Evolutionary conservation across 1,140 invertebrate species (phyloP).

Genomic region (Dendroctonus valens): DNA sequence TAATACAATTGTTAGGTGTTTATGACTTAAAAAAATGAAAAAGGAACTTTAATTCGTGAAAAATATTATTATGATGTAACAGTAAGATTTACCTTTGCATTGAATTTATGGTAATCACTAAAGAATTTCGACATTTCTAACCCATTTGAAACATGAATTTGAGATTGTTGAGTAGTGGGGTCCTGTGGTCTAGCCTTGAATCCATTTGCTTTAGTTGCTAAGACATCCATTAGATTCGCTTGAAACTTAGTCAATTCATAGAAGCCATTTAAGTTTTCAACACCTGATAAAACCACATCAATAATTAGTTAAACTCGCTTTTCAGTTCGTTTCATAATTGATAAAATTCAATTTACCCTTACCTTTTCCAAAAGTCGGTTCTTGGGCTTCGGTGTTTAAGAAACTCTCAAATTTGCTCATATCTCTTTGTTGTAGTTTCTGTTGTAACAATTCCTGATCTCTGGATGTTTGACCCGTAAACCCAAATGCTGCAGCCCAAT

Average conservation of each 20-base stretch:
- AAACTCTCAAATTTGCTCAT: slow-evolving; percentile 25
- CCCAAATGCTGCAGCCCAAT: slow-evolving; percentile 50
- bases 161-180: slow-evolving; percentile 6
- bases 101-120: slow-evolving; percentile 57
- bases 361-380: slow-evolving; percentile 32
- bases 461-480: slow-evolving; percentile 41
- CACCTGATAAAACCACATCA: slow-evolving; percentile 10
- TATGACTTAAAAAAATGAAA: background rate
- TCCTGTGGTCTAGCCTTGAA: slow-evolving; percentile 20
- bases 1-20: no score
- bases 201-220: slow-evolving; percentile 34
- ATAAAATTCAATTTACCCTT: background rate
- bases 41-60: no score
- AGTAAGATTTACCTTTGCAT: slow-evolving; percentile 26
- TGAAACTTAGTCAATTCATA: slow-evolving; percentile 37
- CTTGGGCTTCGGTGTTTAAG: slow-evolving; percentile 18
- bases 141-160: slow-evolving; percentile 37
- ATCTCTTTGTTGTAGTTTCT: slow-evolving; percentile 22
- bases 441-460: slow-evolving; percentile 15
- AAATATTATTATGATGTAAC: background rate
- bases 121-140: slow-evolving; percentile 60
- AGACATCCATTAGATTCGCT: slow-evolving; percentile 35
- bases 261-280: slow-evolving; percentile 29
- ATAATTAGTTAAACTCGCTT: no score
- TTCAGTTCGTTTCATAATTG: background rate